Conservation (phyloP, 1,140 invertebrate species). For the Ceratoteleas bidentatus region DNA sequence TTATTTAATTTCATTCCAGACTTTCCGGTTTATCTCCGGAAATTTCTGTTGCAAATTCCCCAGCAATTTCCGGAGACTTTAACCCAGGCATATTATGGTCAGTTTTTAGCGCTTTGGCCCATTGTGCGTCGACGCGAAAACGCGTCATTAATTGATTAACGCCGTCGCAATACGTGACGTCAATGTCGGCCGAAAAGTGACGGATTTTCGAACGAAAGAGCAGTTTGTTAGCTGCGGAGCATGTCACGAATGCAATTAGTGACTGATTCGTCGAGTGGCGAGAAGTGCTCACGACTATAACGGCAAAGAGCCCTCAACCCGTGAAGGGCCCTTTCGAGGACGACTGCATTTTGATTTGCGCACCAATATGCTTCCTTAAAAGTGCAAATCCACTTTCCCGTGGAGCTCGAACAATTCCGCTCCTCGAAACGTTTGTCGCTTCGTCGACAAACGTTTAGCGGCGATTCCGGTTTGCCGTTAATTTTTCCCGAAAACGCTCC, state of each 20-base stretch:
- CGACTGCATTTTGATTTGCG: slow-evolving; percentile 80
- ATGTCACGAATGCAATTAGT: slow-evolving; percentile 82
- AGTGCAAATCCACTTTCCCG: slow-evolving; percentile 72
- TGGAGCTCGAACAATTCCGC: slow-evolving; percentile 44
- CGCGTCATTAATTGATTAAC: slow-evolving; percentile 13
- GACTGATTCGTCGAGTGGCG: slow-evolving; percentile 78
- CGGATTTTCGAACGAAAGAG: slow-evolving; percentile 68
- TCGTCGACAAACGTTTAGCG: slow-evolving; percentile 29
- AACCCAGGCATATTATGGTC: not conserved
- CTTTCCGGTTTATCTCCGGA: too few relatives aligned
- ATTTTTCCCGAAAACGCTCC: too few relatives aligned
- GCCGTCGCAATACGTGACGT: slow-evolving; percentile 21
- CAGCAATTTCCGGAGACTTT: too few relatives aligned
- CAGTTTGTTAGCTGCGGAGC: slow-evolving; percentile 77
- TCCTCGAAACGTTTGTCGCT: slow-evolving; percentile 42
- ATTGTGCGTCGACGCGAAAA: too few relatives aligned
- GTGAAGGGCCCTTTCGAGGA: slow-evolving; percentile 74
- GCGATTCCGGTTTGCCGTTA: too few relatives aligned
- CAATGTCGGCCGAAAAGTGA: slow-evolving; percentile 47
- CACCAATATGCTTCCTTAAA: slow-evolving; percentile 76
- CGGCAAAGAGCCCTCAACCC: slow-evolving; percentile 76
- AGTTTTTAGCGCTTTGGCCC: too few relatives aligned
- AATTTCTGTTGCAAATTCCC: too few relatives aligned
- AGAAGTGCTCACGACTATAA: slow-evolving; percentile 76
- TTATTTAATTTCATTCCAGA: too few relatives aligned